Evolutionary conservation across 2,888 invertebrate genomes (phyloP).

Genomic region (Aproaerema taeniolella): DNA sequence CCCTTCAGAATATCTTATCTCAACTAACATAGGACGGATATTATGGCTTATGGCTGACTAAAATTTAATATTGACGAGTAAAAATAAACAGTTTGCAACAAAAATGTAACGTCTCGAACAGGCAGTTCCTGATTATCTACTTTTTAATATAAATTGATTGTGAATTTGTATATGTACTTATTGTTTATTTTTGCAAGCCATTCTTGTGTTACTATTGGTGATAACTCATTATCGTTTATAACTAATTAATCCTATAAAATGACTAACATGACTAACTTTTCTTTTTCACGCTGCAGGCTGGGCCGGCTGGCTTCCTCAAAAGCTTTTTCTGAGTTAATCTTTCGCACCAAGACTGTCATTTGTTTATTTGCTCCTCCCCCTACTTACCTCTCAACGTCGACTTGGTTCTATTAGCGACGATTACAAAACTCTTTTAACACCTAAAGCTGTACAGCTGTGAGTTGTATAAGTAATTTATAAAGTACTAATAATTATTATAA

Average conservation of each 20-base stretch:
- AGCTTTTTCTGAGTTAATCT: constrained; percentile 91
- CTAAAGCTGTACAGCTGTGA: constrained; percentile 55
- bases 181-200: no score
- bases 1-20: no score
- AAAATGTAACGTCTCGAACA: no score
- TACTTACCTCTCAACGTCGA: constrained; percentile 54
- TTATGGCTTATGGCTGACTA: no score
- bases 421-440: constrained; percentile 42
- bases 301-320: constrained; percentile 95
- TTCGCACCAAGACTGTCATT: constrained; percentile 75
- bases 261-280: constrained; percentile 40
- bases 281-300: constrained; percentile 81
- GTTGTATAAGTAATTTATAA: constrained; percentile 53
- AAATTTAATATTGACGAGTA: no score
- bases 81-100: no score
- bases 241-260: neutral
- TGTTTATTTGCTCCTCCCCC: constrained; percentile 62
- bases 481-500: constrained; percentile 36
- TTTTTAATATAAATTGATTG: no score
- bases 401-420: constrained; percentile 46
- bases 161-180: no score
- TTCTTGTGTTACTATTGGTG: no score
- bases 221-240: no score
- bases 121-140: no score
- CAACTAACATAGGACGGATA: no score